phyloP scores from a whole-genome alignment of 2,797 vertebrate genomes.

The Oryzias sinensis region DNA sequence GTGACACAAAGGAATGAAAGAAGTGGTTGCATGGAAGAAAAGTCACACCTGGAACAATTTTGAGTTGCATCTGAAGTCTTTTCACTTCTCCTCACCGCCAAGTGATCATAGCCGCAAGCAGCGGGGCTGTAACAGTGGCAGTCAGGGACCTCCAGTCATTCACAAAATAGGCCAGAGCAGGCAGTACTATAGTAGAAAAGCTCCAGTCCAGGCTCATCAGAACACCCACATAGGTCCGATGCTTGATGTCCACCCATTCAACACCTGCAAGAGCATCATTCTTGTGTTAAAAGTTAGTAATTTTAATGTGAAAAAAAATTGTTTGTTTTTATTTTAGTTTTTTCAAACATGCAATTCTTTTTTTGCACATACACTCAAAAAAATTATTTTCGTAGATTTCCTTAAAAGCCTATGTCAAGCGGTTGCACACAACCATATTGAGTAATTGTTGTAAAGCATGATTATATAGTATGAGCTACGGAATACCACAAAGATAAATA shows the following conservation, averaged over 20 bases:
- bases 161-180: constrained; percentile 65
- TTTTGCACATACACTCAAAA: too few species aligned
- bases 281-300: neutral
- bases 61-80: neutral
- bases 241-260: constrained; percentile 70
- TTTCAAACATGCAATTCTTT: too few species aligned
- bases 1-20: neutral
- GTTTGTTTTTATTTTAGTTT: neutral
- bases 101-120: constrained; percentile 74
- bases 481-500: too few species aligned
- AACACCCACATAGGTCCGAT: constrained; percentile 44
- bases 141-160: constrained; percentile 72
- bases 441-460: too few species aligned
- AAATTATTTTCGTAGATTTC: too few species aligned
- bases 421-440: too few species aligned
- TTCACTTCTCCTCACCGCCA: constrained; percentile 77
- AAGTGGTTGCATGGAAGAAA: too few species aligned
- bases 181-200: constrained; percentile 36
- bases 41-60: too few species aligned
- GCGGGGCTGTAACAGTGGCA: constrained; percentile 69
- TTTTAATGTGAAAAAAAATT: neutral
- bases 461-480: too few species aligned
- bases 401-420: too few species aligned
- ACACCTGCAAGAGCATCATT: constrained; percentile 44
- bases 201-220: constrained; percentile 69